phyloP scores from a whole-genome alignment of 1,140 invertebrate genomes.

The Drosophila melanica region DNA sequence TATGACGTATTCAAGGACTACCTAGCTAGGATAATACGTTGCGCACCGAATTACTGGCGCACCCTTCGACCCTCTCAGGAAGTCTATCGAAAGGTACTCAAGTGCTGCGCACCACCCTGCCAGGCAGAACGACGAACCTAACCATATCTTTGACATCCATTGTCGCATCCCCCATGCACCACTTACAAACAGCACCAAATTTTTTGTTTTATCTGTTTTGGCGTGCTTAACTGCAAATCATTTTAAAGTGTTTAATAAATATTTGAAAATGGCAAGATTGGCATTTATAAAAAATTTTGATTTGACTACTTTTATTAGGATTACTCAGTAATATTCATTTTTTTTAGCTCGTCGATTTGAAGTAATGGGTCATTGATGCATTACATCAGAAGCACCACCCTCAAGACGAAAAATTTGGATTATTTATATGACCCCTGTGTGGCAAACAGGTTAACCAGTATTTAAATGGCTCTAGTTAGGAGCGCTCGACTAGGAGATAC shows the following conservation, averaged over 20 bases:
- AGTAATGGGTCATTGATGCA: too few relatives aligned
- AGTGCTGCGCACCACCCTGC: constrained; percentile 44
- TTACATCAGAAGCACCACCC: too few relatives aligned
- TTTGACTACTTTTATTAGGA: too few relatives aligned
- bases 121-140: constrained; percentile 6
- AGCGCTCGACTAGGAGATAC: too few relatives aligned
- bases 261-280: constrained; percentile 4
- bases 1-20: constrained; percentile 65
- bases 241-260: constrained; percentile 30
- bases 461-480: too few relatives aligned
- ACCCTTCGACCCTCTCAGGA: constrained; percentile 59
- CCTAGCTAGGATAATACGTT: constrained; percentile 53
- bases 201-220: constrained; percentile 24
- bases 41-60: constrained; percentile 58
- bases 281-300: background rate
- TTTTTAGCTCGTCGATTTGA: too few relatives aligned
- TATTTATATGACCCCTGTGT: too few relatives aligned
- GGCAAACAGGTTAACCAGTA: too few relatives aligned
- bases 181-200: constrained; percentile 18
- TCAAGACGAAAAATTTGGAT: too few relatives aligned
- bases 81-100: constrained; percentile 57
- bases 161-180: constrained; percentile 7
- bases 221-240: constrained; percentile 27
- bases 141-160: background rate
- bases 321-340: too few relatives aligned